Evolutionary conservation across 2,888 invertebrate genomes (phyloP).

Genomic region (Esperia sulphurella): DNA sequence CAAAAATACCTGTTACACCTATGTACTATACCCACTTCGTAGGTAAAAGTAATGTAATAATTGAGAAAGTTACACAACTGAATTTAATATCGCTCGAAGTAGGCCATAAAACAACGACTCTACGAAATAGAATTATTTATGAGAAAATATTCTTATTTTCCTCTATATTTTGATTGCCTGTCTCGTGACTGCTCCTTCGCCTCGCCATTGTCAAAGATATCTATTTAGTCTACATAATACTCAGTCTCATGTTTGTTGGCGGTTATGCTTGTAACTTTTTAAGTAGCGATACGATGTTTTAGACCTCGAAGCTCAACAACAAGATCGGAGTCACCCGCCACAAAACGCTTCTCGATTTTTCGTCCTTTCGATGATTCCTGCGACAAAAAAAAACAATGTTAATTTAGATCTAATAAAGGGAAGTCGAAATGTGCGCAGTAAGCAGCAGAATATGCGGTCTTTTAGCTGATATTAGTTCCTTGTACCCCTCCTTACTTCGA

Average conservation of each 20-base stretch:
- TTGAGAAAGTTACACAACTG: not conserved
- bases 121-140: not conserved
- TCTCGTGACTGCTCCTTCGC: conserved; percentile 26
- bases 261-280: conserved; percentile 56
- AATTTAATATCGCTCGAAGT: not conserved
- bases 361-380: conserved; percentile 55
- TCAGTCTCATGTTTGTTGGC: conserved; percentile 77
- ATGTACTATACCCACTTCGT: not conserved
- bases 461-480: conserved; percentile 6
- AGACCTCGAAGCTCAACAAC: conserved; percentile 82
- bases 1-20: conserved; percentile 24
- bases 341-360: conserved; percentile 81
- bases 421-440: conserved; percentile 1
- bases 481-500: conserved; percentile 44
- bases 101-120: not conserved
- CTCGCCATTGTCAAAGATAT: conserved; percentile 53
- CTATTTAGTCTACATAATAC: conserved; percentile 62
- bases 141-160: conserved; percentile 24
- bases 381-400: conserved; percentile 26
- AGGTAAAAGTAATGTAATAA: not conserved
- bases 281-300: conserved; percentile 80
- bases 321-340: conserved; percentile 81
- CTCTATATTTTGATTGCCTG: conserved; percentile 31
- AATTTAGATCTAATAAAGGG: not conserved
- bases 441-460: not conserved